These are phyloP conservation scores for Flexamia atlantica DNA, from an alignment of 2,888 invertebrate genomes.

Conservation along the genomic window DNA sequence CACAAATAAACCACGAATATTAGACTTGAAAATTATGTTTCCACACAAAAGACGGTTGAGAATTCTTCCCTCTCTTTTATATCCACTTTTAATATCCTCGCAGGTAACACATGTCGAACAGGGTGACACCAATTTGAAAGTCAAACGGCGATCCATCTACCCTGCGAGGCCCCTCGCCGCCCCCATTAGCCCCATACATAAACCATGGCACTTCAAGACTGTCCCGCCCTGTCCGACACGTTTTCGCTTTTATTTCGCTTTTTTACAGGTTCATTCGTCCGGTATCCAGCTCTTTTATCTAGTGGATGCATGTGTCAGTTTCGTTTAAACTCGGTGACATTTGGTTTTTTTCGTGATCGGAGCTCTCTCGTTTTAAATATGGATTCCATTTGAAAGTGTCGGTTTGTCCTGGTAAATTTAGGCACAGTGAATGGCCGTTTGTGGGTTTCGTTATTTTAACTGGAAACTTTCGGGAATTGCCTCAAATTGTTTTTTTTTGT, in stretches of 20 bases:
- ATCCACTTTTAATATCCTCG: slow-evolving; percentile 12
- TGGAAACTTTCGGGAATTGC: no score
- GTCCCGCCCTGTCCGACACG: slow-evolving; percentile 47
- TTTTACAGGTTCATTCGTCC: slow-evolving; percentile 47
- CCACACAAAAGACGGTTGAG: no score
- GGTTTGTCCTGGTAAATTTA: no score
- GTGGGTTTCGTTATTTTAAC: no score
- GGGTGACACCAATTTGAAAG: slow-evolving; percentile 49
- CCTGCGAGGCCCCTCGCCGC: no score
- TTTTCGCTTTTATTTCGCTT: slow-evolving; percentile 54
- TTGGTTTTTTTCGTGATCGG: not conserved
- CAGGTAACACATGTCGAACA: slow-evolving; percentile 44
- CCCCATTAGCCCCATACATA: slow-evolving; percentile 56
- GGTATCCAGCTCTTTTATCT: slow-evolving; percentile 12
- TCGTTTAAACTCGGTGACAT: not conserved
- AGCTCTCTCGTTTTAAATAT: not conserved
- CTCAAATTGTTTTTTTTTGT: no score
- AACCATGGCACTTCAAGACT: slow-evolving; percentile 55
- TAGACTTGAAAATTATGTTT: no score
- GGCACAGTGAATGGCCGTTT: no score
- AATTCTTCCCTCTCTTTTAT: not conserved
- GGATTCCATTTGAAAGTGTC: not conserved
- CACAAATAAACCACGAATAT: no score
- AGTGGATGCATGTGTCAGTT: not conserved
- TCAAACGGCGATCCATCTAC: slow-evolving; percentile 37